phyloP scores from a whole-genome alignment of 2,888 invertebrate species.

The Apocheima hispidaria region DNA sequence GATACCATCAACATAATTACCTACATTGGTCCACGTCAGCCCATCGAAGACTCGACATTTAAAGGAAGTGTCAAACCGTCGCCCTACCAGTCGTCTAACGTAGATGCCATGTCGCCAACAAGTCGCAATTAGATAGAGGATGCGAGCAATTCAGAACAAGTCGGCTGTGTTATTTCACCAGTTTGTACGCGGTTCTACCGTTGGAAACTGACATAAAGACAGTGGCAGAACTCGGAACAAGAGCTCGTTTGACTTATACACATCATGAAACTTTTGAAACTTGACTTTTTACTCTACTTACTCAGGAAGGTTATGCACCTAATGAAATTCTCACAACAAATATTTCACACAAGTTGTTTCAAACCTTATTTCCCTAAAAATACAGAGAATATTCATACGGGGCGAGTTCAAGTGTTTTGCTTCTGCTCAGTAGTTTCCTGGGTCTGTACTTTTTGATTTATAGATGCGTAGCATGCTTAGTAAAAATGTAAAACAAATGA shows the following conservation, averaged over 20 bases:
- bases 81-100: conserved; percentile 34
- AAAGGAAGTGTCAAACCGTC: conserved; percentile 40
- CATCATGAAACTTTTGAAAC: too few species aligned
- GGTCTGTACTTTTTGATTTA: too few species aligned
- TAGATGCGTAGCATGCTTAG: too few species aligned
- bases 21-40: not conserved
- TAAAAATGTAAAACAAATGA: too few species aligned
- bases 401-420: too few species aligned
- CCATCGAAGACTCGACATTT: conserved; percentile 11
- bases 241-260: conserved; percentile 5
- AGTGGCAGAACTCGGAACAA: conserved; percentile 11
- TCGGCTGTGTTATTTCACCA: conserved; percentile 65
- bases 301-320: not conserved
- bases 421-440: too few species aligned
- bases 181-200: conserved; percentile 52
- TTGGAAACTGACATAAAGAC: conserved; percentile 22
- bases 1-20: too few species aligned
- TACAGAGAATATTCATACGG: too few species aligned
- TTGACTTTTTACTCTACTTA: not conserved
- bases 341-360: too few species aligned
- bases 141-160: conserved; percentile 72
- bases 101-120: conserved; percentile 46
- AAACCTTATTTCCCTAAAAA: too few species aligned
- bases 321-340: too few species aligned
- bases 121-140: conserved; percentile 72